Evolutionary conservation across 2,113 vertebrate genomes (phyloP), one percentile per base, ranked within the genome.

Genomic region (Gila orcuttii): DNA sequence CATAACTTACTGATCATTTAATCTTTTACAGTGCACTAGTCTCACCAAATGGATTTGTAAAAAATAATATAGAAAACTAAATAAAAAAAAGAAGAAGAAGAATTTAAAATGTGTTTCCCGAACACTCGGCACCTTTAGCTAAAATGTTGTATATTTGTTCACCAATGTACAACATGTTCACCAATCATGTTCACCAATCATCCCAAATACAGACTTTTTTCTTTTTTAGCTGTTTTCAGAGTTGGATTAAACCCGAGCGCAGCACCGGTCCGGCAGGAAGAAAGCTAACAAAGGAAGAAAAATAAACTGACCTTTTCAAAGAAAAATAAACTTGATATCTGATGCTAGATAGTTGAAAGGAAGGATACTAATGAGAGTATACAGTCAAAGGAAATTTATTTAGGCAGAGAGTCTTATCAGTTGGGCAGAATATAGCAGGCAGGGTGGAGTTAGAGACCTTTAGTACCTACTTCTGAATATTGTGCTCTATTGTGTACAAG

Each of bases 201-300:
- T 10, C 28, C 13, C 28, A 33, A 77, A 21, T 47, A 25, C 57
- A 21, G 47, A 66, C n/a, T 31, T 81, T 31, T 79, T 42, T n/a
- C n/a, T 8, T 10, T 9, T 79, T n/a, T 19, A 55, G 47, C 39
- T 8, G 9, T 81, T 47, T 31, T 47, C 21, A 81, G 60, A 19
- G n/a, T 6, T 60, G 33, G 3, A 42, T 31, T 66, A 19, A 77
- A 77, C 47, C 28, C 75, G 33, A 77, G 28, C 0, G 3, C 12
- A 47, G 71, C 71, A 75, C 42, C 6, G 6, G 73, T 28, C 19
- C 50, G 4, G 12, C 82, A 83, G 68, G 68, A 73, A 71, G 23
- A 57, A 25, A 71, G 50, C 81, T 73, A 71, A 83, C 66, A 83
- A 83, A 83, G 75, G 75, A 77, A 55, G 81, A 73, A 83, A 57